phyloP scores from a whole-genome alignment of 2,888 invertebrate genomes.

The Cerastoderma edule region DNA sequence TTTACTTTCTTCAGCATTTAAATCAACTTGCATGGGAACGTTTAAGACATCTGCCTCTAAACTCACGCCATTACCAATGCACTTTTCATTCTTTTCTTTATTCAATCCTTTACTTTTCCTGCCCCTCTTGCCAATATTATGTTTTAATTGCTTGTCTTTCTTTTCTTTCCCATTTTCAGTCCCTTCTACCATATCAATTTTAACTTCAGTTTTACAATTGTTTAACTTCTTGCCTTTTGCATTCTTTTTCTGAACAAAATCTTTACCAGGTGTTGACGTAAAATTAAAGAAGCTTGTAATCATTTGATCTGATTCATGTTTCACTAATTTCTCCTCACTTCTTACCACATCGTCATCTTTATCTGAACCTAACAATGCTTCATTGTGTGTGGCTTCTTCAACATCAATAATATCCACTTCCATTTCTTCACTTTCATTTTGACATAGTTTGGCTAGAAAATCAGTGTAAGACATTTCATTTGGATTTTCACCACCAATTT shows the following conservation, averaged over 20 bases:
- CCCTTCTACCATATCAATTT: not conserved
- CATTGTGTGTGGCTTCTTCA: constrained; percentile 9
- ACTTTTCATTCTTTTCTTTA: too few relatives aligned
- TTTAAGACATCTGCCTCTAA: too few relatives aligned
- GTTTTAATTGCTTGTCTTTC: too few relatives aligned
- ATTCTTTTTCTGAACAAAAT: constrained; percentile 36
- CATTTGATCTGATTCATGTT: constrained; percentile 10
- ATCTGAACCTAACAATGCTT: constrained; percentile 14
- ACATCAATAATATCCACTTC: constrained; percentile 22
- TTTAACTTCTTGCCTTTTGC: constrained; percentile 10
- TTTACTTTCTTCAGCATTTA: too few relatives aligned
- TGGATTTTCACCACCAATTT: constrained; percentile 25
- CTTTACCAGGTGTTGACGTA: constrained; percentile 59
- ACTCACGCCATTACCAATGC: too few relatives aligned
- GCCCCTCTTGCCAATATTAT: too few relatives aligned
- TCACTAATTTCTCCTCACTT: constrained; percentile 2
- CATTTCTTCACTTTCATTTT: constrained; percentile 23
- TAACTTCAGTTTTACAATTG: not conserved
- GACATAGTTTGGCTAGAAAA: constrained; percentile 26
- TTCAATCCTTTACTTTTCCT: too few relatives aligned
- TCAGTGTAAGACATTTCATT: constrained; percentile 47
- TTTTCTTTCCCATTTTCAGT: not conserved
- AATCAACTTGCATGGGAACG: too few relatives aligned
- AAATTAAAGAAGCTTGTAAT: constrained; percentile 36
- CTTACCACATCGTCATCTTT: not conserved